A percentile compares a stretch with the other conserved stretches of the same genome.
These are phyloP conservation scores for Cephalopterus ornatus DNA, from an alignment of 2,113 vertebrate genomes.

Conservation along the genomic window DNA sequence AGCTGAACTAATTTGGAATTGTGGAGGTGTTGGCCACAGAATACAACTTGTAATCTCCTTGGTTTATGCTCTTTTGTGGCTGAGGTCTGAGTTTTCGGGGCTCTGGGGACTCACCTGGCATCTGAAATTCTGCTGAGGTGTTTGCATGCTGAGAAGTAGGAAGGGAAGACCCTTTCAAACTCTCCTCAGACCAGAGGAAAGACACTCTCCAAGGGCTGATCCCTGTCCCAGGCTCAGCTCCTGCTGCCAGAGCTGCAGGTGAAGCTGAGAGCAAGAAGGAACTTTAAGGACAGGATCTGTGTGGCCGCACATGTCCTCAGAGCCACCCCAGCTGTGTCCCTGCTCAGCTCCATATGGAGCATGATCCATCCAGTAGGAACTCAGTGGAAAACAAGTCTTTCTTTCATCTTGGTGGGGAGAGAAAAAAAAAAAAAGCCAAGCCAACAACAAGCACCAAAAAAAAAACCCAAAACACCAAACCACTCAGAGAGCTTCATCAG, in stretches of 20 bases:
- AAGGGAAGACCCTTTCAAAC: not conserved
- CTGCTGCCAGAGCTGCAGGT: not conserved
- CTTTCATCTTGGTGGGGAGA: not conserved
- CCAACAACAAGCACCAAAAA: not conserved
- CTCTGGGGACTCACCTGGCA: not conserved
- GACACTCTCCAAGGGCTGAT: not conserved
- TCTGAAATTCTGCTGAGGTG: not conserved
- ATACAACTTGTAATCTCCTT: not conserved
- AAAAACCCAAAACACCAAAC: rapidly evolving
- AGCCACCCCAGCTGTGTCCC: not conserved
- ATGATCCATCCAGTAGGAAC: not conserved
- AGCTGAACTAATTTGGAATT: not conserved
- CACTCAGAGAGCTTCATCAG: not conserved
- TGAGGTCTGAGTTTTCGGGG: not conserved
- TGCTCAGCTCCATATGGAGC: rapidly evolving
- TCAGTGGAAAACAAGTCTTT: not conserved
- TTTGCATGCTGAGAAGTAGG: not conserved
- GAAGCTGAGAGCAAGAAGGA: not conserved
- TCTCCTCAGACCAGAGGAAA: not conserved
- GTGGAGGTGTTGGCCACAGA: not conserved
- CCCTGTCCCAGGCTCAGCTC: not conserved
- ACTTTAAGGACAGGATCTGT: not conserved
- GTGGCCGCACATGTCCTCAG: not conserved
- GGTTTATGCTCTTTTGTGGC: not conserved
- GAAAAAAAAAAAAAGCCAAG: rapidly evolving